Percentiles rank a stretch among this genome's conserved stretches.
Conservation (phyloP, 2,113 vertebrate genomes). For the Plectropomus leopardus region DNA sequence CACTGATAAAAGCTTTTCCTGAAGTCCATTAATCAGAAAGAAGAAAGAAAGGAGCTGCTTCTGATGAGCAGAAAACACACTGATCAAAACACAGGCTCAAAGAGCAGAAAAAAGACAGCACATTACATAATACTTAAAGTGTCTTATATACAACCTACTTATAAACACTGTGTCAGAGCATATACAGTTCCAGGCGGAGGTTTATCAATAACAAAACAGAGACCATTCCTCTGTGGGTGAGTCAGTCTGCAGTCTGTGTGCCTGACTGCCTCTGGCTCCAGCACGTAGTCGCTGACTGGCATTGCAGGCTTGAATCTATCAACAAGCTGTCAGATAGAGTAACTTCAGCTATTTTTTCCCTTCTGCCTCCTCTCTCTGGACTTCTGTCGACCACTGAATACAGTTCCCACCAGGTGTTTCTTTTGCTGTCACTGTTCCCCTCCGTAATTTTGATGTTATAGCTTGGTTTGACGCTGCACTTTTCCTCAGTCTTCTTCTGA, state of each 20-base stretch:
- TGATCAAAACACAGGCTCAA: not conserved
- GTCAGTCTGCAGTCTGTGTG: conserved; percentile 60
- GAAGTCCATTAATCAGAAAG: conserved; percentile 33
- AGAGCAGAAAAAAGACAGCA: not conserved
- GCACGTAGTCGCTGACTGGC: conserved; percentile 36
- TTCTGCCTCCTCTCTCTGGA: not conserved
- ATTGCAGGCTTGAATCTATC: conserved; percentile 63
- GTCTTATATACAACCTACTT: conserved; percentile 29
- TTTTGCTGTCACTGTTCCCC: conserved; percentile 11
- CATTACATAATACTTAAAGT: not conserved
- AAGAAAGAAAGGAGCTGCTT: conserved; percentile 12
- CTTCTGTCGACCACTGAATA: conserved; percentile 15
- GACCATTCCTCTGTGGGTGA: conserved; percentile 58
- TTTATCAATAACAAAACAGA: conserved; percentile 67
- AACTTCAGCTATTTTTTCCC: conserved; percentile 22
- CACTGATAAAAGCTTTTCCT: conserved; percentile 44
- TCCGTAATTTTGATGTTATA: not conserved
- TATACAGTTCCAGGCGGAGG: conserved; percentile 33
- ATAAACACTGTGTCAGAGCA: conserved; percentile 35
- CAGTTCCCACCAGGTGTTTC: conserved; percentile 35
- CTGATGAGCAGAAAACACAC: conserved; percentile 10
- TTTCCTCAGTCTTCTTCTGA: not conserved
- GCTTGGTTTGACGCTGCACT: not conserved
- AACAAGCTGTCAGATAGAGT: conserved; percentile 63
- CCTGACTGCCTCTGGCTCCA: conserved; percentile 61